Base-by-base conservation (phyloP, 2,888 invertebrate species). In the Apoderus coryli region DNA sequence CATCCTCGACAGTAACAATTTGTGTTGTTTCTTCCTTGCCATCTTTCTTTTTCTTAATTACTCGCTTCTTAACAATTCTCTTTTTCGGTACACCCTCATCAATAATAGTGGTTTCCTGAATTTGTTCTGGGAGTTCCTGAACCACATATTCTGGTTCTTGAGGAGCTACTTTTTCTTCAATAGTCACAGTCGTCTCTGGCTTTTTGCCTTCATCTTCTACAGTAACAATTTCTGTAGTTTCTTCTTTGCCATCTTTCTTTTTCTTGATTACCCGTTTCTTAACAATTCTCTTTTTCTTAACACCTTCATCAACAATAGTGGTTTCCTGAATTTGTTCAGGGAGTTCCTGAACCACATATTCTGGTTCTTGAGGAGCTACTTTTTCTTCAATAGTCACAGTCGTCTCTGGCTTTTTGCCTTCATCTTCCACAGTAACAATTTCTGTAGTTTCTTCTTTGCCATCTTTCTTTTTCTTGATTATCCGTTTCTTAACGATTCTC, bases 11-110 rank as follows among this genome's bases (percentile, higher is more conserved):
- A 46, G 46, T 54, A 13, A 51, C 50, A 31, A 52, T 57, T 7
- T 47, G 23, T 31, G 42, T 40, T 33, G 54, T 57, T 45, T 58
- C 60, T 50, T 53, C 55, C 40, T 49, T 57, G 24, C 39, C 49
- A 9, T 58, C 60, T 31, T 52, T 50, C 26, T 51, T 53, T 37
- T 57, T 61, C 34, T 45, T 47, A 11, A 54, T 42, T 4, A 47
- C 33, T 4, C 39, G 31, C 30, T 49, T 48, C 38, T 44, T 47
- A 23, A 44, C 44, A 29, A 49, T 37, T 31, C 49, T 51, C 26
- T 44, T 47, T 11, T 32, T 36, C 5, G 46, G 43, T 3, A 48
- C 52, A 4, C 52, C 46, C 0, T 45, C 45, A 14, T 52, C 44
- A 0, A 51, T 39, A 29, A 39, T 32, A 30, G 38, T 37, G 29